Conservation (phyloP, 64 coral and sea anemone genomes). For the Stylophora pistillata region DNA sequence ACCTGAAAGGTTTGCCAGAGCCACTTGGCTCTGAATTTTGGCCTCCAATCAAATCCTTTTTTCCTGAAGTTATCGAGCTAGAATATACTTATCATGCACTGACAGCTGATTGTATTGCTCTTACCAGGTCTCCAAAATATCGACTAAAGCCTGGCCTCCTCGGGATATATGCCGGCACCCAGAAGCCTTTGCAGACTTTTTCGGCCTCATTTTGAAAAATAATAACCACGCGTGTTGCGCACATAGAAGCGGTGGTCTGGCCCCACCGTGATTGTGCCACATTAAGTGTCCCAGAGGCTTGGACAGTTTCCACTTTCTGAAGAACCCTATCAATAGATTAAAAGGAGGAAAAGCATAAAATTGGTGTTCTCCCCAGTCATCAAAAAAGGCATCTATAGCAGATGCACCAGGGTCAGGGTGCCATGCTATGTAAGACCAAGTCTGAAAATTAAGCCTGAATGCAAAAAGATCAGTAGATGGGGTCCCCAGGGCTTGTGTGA, state of each 20-base stretch:
- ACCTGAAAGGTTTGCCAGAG: conserved; percentile 19
- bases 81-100: conserved; percentile 3
- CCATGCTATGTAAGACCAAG: conserved; percentile 49
- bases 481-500: not conserved
- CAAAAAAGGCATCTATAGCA: conserved; percentile 43
- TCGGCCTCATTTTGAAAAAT: conserved; percentile 29
- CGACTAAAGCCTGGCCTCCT: not conserved
- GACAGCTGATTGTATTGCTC: conserved; percentile 1
- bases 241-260: conserved; percentile 23
- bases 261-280: conserved; percentile 39
- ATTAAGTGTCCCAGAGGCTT: conserved; percentile 37
- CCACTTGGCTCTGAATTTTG: conserved; percentile 30
- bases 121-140: conserved; percentile 21
- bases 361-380: conserved; percentile 10
- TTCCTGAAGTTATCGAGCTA: not conserved
- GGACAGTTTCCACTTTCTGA: conserved; percentile 50
- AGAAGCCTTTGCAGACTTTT: conserved; percentile 42
- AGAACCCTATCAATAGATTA: conserved; percentile 35
- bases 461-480: conserved; percentile 64
- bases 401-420: conserved; percentile 64
- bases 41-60: conserved; percentile 20
- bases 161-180: conserved; percentile 7
- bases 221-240: conserved; percentile 41
- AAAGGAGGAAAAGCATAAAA: conserved; percentile 72
- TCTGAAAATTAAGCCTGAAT: conserved; percentile 56